Evolutionary conservation across 2,888 invertebrate genomes (phyloP), one percentile per base, ranked within the genome.

Genomic region (Dasysyrphus tricinctus): DNA sequence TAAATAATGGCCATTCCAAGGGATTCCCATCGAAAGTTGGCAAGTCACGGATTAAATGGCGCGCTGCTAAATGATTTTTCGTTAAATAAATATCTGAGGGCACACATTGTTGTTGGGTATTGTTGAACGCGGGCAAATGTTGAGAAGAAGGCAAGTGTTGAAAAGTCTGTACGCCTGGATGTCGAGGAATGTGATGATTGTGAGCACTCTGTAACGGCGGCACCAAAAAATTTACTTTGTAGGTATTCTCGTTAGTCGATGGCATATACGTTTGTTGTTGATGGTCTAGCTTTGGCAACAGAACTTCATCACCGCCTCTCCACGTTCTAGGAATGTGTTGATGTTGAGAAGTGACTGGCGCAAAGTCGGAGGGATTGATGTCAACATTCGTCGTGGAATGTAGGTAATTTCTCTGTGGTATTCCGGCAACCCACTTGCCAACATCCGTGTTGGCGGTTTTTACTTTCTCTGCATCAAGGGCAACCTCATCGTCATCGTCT

Each of bases 1-100:
- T 73, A 14, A 59, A 59, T 0, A 73, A 47, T 3, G 73, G 56
- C 73, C 73, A 73, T 24, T 73, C 59, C 19, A 59, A 57, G 9
- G 72, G 57, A 32, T 72, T 47, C 8, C 67, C 51, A n/a, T 67
- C 37, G 34, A 54, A 51, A 12, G 37, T n/a, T 29, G 51, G 69
- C 54, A 51, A n/a, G 37, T 39, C 65, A 2, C 59, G 47, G n/a
- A 47, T 44, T 47, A 67, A 12, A 5, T 32, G 47, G 11, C 51
- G 54, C n/a, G 54, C 51, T 29, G 57, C 59, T 59, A 73, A 37
- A 49, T 73, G 34, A 56, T 49, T 57, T 44, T 57, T 72, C 8
- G 44, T 72, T 5, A 73, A 32, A 49, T 24, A 14, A 61, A 6
- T 37, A 61, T 59, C 61, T 37, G 59, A 37, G 16, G 59, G 19